A percentile compares a stretch with the other conserved stretches of the same genome.
These are phyloP conservation scores for Aphidius colemani DNA, from an alignment of 2,888 invertebrate species.

Conservation along the genomic window DNA sequence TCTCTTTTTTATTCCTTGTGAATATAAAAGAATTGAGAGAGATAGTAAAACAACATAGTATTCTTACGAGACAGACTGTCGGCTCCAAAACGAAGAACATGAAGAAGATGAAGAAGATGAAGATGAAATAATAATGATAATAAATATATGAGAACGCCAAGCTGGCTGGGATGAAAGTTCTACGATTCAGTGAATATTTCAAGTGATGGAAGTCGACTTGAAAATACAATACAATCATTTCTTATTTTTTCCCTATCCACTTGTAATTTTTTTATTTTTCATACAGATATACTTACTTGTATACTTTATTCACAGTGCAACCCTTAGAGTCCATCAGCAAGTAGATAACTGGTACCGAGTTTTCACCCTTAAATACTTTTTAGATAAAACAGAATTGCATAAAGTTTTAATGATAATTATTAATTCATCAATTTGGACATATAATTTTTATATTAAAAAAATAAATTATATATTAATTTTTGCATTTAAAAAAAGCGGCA, in stretches of 20 bases:
- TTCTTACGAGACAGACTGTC: constrained; percentile 26
- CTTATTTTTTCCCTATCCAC: constrained; percentile 10
- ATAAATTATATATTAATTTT: background rate
- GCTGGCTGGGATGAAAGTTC: constrained; percentile 19
- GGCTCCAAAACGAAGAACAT: constrained; percentile 3
- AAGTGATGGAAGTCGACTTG: constrained; percentile 19
- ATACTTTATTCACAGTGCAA: too few relatives aligned
- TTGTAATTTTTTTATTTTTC: constrained; percentile 4
- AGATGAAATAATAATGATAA: too few relatives aligned
- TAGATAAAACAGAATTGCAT: background rate
- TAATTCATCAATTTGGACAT: too few relatives aligned
- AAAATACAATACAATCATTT: constrained; percentile 19
- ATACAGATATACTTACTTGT: too few relatives aligned
- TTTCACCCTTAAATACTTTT: background rate
- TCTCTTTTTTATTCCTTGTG: too few relatives aligned
- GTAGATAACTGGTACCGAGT: too few relatives aligned
- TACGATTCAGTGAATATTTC: constrained; percentile 8
- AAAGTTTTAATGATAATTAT: background rate
- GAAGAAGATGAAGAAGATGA: too few relatives aligned
- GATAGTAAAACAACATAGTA: constrained; percentile 23
- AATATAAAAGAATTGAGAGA: background rate
- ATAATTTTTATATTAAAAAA: too few relatives aligned
- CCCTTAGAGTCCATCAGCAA: background rate
- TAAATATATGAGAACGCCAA: background rate
- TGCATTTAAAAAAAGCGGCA: too few relatives aligned